phyloP scores from a whole-genome alignment of 2,797 vertebrate genomes.

The Schizopygopsis pylzovi region DNA sequence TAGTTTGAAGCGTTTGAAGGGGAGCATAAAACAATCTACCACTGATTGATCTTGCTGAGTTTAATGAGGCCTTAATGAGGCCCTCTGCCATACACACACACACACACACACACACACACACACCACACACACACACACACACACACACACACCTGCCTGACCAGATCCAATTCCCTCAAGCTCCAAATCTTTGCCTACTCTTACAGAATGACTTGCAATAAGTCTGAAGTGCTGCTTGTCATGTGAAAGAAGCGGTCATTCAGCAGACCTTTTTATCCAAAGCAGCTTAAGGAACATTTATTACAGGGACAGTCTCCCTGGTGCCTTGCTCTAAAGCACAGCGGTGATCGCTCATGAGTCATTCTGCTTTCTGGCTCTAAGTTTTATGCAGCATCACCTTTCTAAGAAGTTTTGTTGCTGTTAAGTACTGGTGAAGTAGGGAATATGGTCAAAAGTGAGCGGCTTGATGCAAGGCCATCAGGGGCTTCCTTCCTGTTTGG shows the following conservation, averaged over 20 bases:
- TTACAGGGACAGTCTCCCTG: slow-evolving; percentile 11
- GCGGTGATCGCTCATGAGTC: not conserved
- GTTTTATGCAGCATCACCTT: not conserved
- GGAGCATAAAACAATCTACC: slow-evolving; percentile 41
- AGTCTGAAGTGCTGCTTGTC: slow-evolving; percentile 7
- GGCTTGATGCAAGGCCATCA: not conserved
- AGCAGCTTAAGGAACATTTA: slow-evolving; percentile 31
- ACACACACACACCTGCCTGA: too few species aligned
- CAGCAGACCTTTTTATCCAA: slow-evolving; percentile 25
- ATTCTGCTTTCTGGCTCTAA: not conserved
- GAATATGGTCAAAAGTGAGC: slow-evolving; percentile 4
- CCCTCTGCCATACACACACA: not conserved
- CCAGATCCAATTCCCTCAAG: slow-evolving; percentile 27
- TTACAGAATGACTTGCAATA: slow-evolving; percentile 22
- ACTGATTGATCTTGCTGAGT: slow-evolving; percentile 27
- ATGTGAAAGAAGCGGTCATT: slow-evolving; percentile 14
- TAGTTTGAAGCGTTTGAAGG: slow-evolving; percentile 3
- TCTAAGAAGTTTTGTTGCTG: slow-evolving; percentile 17
- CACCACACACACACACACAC: not conserved
- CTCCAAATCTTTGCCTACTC: slow-evolving; percentile 19
- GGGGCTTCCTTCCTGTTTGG: slow-evolving; percentile 16
- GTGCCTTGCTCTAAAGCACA: slow-evolving; percentile 21
- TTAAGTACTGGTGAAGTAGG: not conserved
- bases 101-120: not conserved
- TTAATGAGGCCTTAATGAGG: slow-evolving; percentile 17